phyloP scores from a whole-genome alignment of 2,888 invertebrate species.

The Osmoderma eremita region DNA sequence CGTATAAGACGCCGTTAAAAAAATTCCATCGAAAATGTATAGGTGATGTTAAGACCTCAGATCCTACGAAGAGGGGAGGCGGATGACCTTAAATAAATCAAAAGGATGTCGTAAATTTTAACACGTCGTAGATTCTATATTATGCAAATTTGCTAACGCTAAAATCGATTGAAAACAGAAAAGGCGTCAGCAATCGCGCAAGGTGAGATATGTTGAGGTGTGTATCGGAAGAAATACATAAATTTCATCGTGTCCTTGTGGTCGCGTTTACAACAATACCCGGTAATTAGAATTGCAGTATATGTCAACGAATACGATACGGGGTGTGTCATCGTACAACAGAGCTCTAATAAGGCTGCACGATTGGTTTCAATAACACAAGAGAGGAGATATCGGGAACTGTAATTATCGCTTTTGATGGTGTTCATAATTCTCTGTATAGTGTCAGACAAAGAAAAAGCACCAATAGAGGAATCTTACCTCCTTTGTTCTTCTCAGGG shows the following conservation, averaged over 20 bases:
- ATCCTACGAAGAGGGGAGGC: background rate
- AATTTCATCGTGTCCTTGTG: background rate
- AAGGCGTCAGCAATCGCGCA: constrained; percentile 27
- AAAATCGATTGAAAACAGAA: constrained; percentile 22
- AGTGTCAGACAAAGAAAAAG: too few relatives aligned
- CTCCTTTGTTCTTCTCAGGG: too few relatives aligned
- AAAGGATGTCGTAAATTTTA: constrained; percentile 26
- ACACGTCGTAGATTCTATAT: constrained; percentile 21
- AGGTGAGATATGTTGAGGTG: constrained; percentile 17
- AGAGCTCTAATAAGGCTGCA: too few relatives aligned
- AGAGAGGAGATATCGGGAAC: too few relatives aligned
- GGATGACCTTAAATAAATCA: constrained; percentile 5
- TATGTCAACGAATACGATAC: too few relatives aligned
- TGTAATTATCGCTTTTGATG: too few relatives aligned
- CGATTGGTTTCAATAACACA: too few relatives aligned
- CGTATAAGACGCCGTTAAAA: background rate
- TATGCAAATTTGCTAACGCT: constrained; percentile 24
- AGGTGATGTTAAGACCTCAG: constrained; percentile 5
- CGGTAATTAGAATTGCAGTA: too few relatives aligned
- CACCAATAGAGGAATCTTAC: too few relatives aligned
- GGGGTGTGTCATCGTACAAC: too few relatives aligned
- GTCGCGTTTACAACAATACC: background rate
- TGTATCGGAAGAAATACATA: constrained; percentile 2
- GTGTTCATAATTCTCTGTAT: too few relatives aligned
- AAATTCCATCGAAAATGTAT: constrained; percentile 9